These are phyloP conservation scores for Aphelenchoides fujianensis DNA, from an alignment of 1,140 invertebrate genomes.

Conservation along the genomic window DNA sequence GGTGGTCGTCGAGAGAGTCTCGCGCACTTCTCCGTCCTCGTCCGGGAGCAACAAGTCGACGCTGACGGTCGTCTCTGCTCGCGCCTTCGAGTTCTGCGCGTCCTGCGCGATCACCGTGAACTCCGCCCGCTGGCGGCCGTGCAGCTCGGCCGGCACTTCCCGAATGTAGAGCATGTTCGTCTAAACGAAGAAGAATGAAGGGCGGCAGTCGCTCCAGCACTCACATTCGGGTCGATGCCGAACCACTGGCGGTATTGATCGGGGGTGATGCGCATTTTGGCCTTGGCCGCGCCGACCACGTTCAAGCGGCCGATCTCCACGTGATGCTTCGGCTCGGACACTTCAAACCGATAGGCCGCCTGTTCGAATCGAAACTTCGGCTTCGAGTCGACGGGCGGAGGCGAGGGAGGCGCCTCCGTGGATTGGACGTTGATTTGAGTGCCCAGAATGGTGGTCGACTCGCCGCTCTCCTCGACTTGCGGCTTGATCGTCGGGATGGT, in stretches of 20 bases:
- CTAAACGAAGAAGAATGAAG: too few species aligned
- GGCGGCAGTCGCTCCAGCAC: not conserved
- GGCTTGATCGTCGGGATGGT: not conserved
- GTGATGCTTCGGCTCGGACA: constrained; percentile 16
- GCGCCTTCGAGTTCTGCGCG: not conserved
- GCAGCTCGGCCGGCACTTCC: constrained; percentile 30
- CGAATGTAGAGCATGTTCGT: constrained; percentile 26
- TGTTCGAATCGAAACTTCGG: constrained; percentile 24
- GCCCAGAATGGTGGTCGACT: not conserved
- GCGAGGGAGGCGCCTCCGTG: not conserved
- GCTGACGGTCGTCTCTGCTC: constrained; percentile 20
- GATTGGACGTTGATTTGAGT: not conserved
- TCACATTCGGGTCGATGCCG: constrained; percentile 24
- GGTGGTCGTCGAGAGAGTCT: constrained; percentile 1
- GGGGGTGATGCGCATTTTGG: constrained; percentile 27
- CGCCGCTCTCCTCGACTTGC: constrained; percentile 2
- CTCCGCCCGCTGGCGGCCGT: constrained; percentile 32
- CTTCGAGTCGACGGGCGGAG: not conserved
- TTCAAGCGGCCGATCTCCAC: constrained; percentile 25
- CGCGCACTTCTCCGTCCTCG: too few species aligned
- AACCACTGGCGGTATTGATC: constrained; percentile 36
- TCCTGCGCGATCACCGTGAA: constrained; percentile 25
- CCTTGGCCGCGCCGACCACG: not conserved
- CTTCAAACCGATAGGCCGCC: constrained; percentile 27
- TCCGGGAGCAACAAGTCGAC: constrained; percentile 32